Conservation (phyloP, 2,888 invertebrate genomes). For the Atherix ibis region DNA sequence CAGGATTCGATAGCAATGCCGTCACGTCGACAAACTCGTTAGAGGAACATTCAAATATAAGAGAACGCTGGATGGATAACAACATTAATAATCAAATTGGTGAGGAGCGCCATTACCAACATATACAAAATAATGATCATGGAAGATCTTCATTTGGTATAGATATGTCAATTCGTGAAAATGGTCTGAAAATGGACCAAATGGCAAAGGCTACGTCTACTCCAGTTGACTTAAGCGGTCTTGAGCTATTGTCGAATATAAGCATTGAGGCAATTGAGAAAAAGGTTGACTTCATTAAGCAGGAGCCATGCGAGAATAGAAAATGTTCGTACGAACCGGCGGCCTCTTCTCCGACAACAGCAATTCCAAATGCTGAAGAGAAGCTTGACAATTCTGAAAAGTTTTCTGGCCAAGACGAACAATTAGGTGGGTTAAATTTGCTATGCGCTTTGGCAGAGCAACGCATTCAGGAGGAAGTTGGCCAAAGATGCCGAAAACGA, state of each 20-base stretch:
- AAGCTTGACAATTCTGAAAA: conserved; percentile 6
- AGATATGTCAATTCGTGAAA: conserved; percentile 13
- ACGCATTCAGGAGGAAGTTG: conserved; percentile 58
- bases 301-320: conserved; percentile 17
- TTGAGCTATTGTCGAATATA: conserved; percentile 64
- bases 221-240: conserved; percentile 57
- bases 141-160: not conserved
- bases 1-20: conserved; percentile 12
- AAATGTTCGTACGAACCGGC: conserved; percentile 7
- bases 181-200: conserved; percentile 12
- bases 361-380: conserved; percentile 17
- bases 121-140: not conserved
- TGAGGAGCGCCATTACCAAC: conserved; percentile 3
- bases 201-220: conserved; percentile 17
- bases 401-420: conserved; percentile 21
- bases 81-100: conserved; percentile 3
- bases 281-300: conserved; percentile 24
- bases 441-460: conserved; percentile 75
- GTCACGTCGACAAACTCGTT: conserved; percentile 12
- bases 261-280: conserved; percentile 58
- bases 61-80: too few relatives aligned
- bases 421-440: conserved; percentile 52
- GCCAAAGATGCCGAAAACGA: conserved; percentile 16
- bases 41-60: conserved; percentile 9
- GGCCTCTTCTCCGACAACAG: conserved; percentile 9